A percentile compares a stretch with the other conserved stretches of the same genome.
phyloP scores from a whole-genome alignment of 2,797 vertebrate genomes.

The Gadopsis marmoratus region DNA sequence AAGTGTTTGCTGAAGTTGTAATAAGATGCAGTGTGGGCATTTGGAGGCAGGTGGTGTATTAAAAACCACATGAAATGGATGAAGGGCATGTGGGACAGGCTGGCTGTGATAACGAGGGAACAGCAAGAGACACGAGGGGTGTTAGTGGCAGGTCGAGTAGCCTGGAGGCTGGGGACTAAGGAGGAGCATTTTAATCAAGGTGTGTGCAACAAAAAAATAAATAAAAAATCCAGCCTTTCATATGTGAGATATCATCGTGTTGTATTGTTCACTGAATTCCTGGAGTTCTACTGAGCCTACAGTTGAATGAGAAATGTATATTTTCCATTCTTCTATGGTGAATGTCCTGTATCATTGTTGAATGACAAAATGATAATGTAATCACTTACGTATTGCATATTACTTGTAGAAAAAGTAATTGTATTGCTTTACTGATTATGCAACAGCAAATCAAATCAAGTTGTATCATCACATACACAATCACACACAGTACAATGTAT shows the following conservation, averaged over 20 bases:
- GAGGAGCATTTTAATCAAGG: slow-evolving; percentile 64
- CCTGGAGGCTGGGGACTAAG: slow-evolving; percentile 52
- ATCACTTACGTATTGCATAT: too few species aligned
- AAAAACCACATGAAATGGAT: slow-evolving; percentile 49
- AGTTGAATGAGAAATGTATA: background rate
- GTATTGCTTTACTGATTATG: background rate
- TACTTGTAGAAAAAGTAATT: too few species aligned
- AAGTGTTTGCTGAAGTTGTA: slow-evolving; percentile 48
- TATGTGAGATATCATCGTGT: background rate
- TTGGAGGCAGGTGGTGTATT: slow-evolving; percentile 67
- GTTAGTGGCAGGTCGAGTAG: slow-evolving; percentile 59
- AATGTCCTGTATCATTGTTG: too few species aligned
- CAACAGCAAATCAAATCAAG: background rate
- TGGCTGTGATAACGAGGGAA: slow-evolving; percentile 73
- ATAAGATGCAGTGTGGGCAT: slow-evolving; percentile 51
- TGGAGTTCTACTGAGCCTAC: background rate
- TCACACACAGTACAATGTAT: too few species aligned
- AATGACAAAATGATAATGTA: background rate
- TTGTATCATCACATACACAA: too few species aligned
- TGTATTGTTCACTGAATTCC: background rate
- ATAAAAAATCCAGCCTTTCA: background rate
- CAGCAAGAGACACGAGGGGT: slow-evolving; percentile 65
- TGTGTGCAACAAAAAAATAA: slow-evolving; percentile 9
- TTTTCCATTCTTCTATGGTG: background rate
- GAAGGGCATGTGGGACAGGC: slow-evolving; percentile 68